A percentile compares a stretch with the other conserved stretches of the same genome.
phyloP scores from a whole-genome alignment of 2,888 invertebrate species.

The Acronicta psi region DNA sequence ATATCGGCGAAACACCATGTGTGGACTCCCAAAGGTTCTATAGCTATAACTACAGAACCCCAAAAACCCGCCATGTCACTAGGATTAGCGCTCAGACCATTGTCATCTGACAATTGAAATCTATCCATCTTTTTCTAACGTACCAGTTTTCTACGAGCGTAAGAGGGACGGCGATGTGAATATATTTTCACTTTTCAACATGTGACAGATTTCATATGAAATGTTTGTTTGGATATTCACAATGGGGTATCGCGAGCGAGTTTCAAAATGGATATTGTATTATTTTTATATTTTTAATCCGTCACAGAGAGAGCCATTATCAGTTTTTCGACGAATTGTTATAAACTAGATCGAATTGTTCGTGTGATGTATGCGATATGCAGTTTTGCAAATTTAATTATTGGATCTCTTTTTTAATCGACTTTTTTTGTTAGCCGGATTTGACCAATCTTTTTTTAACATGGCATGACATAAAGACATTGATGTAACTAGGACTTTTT shows the following conservation, averaged over 20 bases:
- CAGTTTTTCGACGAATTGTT: constrained; percentile 36
- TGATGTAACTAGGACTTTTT: no score
- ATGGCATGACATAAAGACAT: no score
- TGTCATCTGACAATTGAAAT: constrained; percentile 85
- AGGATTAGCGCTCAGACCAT: constrained; percentile 83
- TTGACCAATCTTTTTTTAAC: no score
- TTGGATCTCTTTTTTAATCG: neutral
- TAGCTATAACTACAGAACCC: constrained; percentile 62
- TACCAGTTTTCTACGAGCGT: constrained; percentile 38
- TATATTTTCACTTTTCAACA: constrained; percentile 87
- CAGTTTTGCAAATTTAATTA: constrained; percentile 12
- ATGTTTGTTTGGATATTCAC: constrained; percentile 84
- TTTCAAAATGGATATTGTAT: constrained; percentile 76
- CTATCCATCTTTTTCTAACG: constrained; percentile 77
- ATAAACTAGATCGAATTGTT: constrained; percentile 20
- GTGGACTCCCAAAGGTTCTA: constrained; percentile 37
- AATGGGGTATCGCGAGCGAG: constrained; percentile 75
- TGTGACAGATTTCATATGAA: constrained; percentile 87
- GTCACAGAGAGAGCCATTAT: constrained; percentile 66
- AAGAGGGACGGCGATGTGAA: constrained; percentile 76
- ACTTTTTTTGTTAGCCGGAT: no score
- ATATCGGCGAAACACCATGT: constrained; percentile 38
- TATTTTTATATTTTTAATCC: constrained; percentile 85
- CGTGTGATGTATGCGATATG: constrained; percentile 10
- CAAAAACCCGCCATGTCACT: constrained; percentile 82